A percentile compares a stretch with the other conserved stretches of the same genome.
phyloP scores from a whole-genome alignment of 2,888 invertebrate species.

The Caenorhabditis zanzibari region DNA sequence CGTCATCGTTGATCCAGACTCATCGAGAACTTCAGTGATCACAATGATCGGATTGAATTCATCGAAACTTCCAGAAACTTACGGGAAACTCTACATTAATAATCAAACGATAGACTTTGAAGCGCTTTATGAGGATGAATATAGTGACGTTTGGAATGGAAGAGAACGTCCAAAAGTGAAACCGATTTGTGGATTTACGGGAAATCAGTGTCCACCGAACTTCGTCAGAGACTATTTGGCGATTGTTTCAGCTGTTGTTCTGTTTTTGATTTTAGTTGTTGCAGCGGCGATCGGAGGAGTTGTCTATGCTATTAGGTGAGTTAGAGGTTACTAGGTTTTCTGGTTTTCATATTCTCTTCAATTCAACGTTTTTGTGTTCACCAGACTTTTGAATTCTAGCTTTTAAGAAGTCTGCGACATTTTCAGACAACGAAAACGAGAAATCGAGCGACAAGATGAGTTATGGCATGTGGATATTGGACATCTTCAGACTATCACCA shows the following conservation, averaged over 20 bases:
- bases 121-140: slow-evolving; percentile 31
- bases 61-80: slow-evolving; percentile 44
- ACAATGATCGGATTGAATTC: slow-evolving; percentile 60
- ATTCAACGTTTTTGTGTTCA: no score
- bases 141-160: slow-evolving; percentile 52
- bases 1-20: slow-evolving; percentile 55
- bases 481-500: slow-evolving; percentile 31
- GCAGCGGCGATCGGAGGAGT: slow-evolving; percentile 52
- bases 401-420: neutral
- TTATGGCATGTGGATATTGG: slow-evolving; percentile 69
- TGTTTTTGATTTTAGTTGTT: slow-evolving; percentile 65
- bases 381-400: no score
- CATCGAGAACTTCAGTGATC: slow-evolving; percentile 53
- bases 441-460: slow-evolving; percentile 65
- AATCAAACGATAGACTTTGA: slow-evolving; percentile 37
- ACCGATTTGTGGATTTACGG: slow-evolving; percentile 69
- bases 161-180: slow-evolving; percentile 53
- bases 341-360: no score
- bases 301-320: slow-evolving; percentile 51
- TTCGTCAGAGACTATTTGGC: slow-evolving; percentile 68
- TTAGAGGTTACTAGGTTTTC: no score
- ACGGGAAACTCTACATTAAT: slow-evolving; percentile 54
- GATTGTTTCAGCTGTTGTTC: slow-evolving; percentile 57
- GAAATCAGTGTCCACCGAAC: slow-evolving; percentile 64
- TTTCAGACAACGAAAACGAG: slow-evolving; percentile 62